These are phyloP conservation scores for Hydrochoerus hydrochaeris DNA, from an alignment of 2,113 vertebrate species.

Conservation along the genomic window DNA sequence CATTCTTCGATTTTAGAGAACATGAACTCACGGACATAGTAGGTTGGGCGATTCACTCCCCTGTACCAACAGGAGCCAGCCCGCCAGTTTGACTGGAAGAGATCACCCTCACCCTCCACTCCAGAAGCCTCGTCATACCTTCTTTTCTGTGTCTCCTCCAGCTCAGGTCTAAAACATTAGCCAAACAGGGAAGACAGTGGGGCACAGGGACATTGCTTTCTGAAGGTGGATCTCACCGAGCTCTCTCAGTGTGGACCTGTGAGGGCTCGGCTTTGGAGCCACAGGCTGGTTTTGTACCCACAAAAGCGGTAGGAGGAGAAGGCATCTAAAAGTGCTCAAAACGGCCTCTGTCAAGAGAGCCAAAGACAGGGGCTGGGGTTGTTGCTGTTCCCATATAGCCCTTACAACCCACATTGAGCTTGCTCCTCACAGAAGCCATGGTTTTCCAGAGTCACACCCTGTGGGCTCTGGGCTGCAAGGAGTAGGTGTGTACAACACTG, in stretches of 20 bases:
- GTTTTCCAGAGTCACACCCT: not conserved
- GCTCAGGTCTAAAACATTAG: not conserved
- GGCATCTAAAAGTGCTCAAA: not conserved
- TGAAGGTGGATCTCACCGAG: not conserved
- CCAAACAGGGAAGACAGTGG: not conserved
- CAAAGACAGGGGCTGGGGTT: not conserved
- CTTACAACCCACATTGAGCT: not conserved
- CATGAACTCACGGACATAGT: no score
- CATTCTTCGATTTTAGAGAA: no score
- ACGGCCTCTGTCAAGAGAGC: not conserved
- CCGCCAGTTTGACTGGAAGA: not conserved
- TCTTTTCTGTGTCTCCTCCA: not conserved
- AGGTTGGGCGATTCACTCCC: no score
- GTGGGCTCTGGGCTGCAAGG: slow-evolving; percentile 11
- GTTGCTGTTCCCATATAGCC: not conserved
- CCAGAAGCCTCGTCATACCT: not conserved
- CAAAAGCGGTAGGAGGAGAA: not conserved
- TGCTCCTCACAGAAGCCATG: not conserved
- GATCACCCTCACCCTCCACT: not conserved
- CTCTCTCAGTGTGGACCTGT: not conserved
- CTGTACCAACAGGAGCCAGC: not conserved
- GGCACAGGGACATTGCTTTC: not conserved
- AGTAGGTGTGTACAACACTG: slow-evolving; percentile 70
- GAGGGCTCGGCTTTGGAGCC: not conserved
- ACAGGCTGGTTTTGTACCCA: not conserved